Base-by-base conservation (phyloP, 2,888 invertebrate species). In the Drosophila mercatorum region DNA sequence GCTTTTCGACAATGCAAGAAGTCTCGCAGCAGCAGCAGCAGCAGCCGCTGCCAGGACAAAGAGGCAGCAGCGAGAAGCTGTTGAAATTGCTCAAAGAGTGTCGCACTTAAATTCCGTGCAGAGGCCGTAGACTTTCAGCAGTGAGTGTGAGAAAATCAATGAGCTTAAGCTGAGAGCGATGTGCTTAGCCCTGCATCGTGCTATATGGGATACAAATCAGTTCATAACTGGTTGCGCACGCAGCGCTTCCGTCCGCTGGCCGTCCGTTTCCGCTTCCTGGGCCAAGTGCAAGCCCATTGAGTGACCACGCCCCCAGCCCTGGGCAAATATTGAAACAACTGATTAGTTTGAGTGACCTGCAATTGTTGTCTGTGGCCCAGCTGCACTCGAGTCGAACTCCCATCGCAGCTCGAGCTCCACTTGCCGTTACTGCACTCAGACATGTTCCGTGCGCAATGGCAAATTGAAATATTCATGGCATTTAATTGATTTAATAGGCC, bases 261-360 rank as follows among this genome's bases (percentile, higher is more conserved):
- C 68, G 59, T 52, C 49, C 67, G 75, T 78, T 87, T 82, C 82
- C 88, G 88, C 64, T 82, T 87, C 64, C 68, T 65, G 69, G 17
- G 17, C 61, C 34, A 41, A 49, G 38, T 22, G n/a, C 47, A 43
- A 43, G 22, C 41, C 26, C 22, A 52, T 43, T 38, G 40, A 28
- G 28, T 40, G 51, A 44, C 38, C 53, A 43, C 22, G 22, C 12
- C 43, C 41, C 43, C 41, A 31, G 53, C 59, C 64, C 66, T 69
- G 68, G 70, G 69, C 74, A 87, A 85, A 85, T 85, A 84, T 85
- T 85, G 85, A 76, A 84, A 82, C 80, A 87, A 84, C 82, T 89
- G 89, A 85, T 85, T 89, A 85, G 88, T 89, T 89, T 72, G 78
- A 80, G 72, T 75, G 74, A 60, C 63, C 68, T 68, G 72, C 72